Percentiles rank a stretch among this genome's conserved stretches.
phyloP scores from a whole-genome alignment of 2,113 vertebrate genomes.

The Lophura nycthemera region DNA sequence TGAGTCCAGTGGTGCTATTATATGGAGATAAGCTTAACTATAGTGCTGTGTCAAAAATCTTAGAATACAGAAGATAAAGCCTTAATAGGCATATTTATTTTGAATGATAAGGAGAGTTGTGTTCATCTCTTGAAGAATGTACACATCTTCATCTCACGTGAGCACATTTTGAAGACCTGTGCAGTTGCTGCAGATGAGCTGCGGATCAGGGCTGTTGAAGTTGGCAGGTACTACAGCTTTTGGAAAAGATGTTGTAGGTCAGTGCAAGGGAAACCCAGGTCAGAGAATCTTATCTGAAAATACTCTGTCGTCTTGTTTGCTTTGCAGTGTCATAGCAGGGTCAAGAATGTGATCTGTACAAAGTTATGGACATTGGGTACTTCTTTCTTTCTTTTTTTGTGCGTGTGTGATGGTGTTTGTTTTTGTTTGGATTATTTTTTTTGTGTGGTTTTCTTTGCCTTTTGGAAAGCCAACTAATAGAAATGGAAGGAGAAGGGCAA shows the following conservation, averaged over 20 bases:
- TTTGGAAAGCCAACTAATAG: neutral
- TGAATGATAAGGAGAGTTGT: neutral
- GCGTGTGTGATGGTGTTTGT: neutral
- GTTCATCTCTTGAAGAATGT: neutral
- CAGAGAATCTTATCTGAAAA: constrained; percentile 65
- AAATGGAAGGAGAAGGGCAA: neutral
- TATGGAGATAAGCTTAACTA: no score
- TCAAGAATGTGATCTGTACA: constrained; percentile 51
- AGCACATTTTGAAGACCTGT: neutral
- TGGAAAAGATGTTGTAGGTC: constrained; percentile 48
- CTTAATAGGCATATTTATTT: neutral
- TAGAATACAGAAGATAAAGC: neutral
- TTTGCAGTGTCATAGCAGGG: constrained; percentile 65
- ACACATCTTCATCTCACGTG: neutral
- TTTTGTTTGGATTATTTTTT: neutral
- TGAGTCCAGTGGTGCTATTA: neutral
- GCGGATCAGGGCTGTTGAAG: neutral
- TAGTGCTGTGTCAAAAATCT: neutral
- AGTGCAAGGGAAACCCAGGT: constrained; percentile 41
- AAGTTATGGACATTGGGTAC: neutral
- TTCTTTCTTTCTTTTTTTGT: neutral
- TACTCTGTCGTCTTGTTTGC: constrained; percentile 55
- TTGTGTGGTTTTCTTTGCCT: neutral
- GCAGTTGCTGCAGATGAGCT: neutral
- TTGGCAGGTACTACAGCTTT: neutral